Conservation (phyloP, 1,140 invertebrate genomes). For the Leucophenga varia region DNA sequence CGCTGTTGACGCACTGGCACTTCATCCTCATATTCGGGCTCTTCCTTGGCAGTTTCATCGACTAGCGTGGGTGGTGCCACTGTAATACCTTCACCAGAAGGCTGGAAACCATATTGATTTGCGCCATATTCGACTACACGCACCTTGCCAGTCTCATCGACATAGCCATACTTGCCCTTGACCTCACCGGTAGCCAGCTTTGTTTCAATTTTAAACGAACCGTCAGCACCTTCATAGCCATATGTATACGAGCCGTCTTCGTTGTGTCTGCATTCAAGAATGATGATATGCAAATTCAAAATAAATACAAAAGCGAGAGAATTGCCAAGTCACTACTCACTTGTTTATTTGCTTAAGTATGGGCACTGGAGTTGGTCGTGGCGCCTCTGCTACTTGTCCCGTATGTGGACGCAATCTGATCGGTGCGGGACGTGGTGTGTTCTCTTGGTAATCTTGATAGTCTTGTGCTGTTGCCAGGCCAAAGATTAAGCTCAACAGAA, state of each 20-base stretch:
- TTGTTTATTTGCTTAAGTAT: slow-evolving; percentile 84
- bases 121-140: slow-evolving; percentile 86
- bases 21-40: slow-evolving; percentile 59
- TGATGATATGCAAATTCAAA: not conserved
- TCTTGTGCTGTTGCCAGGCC: slow-evolving; percentile 60
- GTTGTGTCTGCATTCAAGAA: slow-evolving; percentile 67
- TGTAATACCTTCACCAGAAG: slow-evolving; percentile 80
- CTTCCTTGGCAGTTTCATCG: slow-evolving; percentile 66
- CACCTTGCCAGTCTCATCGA: slow-evolving; percentile 75
- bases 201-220: slow-evolving; percentile 84
- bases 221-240: slow-evolving; percentile 81
- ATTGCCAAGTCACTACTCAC: slow-evolving; percentile 53
- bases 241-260: slow-evolving; percentile 86
- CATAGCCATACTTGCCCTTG: slow-evolving; percentile 84
- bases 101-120: slow-evolving; percentile 83
- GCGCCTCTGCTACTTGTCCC: slow-evolving; percentile 57
- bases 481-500: slow-evolving; percentile 29
- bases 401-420: slow-evolving; percentile 57
- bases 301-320: not conserved
- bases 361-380: slow-evolving; percentile 68
- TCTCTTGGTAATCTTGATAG: slow-evolving; percentile 62
- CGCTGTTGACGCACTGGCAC: slow-evolving; percentile 45
- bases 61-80: slow-evolving; percentile 77
- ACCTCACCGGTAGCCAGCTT: slow-evolving; percentile 77
- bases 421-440: slow-evolving; percentile 59